These are phyloP conservation scores for Rhinoptilus africanus DNA, from an alignment of 2,113 vertebrate genomes.

Conservation along the genomic window DNA sequence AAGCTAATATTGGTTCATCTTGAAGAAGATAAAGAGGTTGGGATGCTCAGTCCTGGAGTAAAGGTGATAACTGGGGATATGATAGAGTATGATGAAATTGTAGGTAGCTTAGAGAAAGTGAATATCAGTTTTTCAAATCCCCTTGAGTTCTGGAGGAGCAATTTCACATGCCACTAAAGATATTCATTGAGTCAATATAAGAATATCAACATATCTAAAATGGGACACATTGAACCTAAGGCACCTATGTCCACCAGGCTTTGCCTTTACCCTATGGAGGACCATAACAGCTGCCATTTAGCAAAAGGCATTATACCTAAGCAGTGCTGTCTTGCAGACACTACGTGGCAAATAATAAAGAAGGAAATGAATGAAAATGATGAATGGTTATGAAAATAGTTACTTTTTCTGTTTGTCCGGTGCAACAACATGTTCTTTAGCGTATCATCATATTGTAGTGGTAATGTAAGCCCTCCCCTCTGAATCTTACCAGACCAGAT, in stretches of 20 bases:
- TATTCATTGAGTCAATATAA: not conserved
- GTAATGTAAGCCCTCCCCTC: not conserved
- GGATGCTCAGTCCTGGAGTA: not conserved
- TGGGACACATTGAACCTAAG: not conserved
- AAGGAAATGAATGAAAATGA: not conserved
- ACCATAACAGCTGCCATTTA: not conserved
- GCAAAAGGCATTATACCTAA: not conserved
- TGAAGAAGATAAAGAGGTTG: not conserved
- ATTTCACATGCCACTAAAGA: not conserved
- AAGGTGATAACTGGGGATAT: not conserved
- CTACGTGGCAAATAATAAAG: not conserved
- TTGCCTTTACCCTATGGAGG: not conserved
- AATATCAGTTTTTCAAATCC: not conserved
- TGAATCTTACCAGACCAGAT: not conserved
- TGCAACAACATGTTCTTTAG: not conserved
- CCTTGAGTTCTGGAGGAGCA: not conserved
- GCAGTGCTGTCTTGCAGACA: not conserved
- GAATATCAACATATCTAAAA: not conserved
- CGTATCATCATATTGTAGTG: not conserved
- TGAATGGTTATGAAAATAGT: not conserved
- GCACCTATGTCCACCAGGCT: not conserved
- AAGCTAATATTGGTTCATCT: not conserved
- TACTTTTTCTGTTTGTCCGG: not conserved
- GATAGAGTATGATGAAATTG: not conserved
- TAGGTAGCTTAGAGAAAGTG: not conserved